Percentiles rank a stretch among this genome's conserved stretches.
These are phyloP conservation scores for Pyrgus malvae DNA, from an alignment of 2,888 invertebrate species.

Conservation along the genomic window DNA sequence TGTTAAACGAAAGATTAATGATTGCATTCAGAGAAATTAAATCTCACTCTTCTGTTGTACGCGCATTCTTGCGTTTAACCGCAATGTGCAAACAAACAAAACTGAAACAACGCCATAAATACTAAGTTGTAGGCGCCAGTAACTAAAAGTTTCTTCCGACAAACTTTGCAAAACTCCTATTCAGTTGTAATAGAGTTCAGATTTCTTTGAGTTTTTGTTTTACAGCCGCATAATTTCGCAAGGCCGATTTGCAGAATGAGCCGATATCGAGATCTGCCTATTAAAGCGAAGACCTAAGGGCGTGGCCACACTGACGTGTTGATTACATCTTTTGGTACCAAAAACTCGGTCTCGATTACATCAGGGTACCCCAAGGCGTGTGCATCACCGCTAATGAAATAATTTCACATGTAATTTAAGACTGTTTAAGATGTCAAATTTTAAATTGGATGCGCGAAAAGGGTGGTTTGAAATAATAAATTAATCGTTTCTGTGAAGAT, in stretches of 20 bases:
- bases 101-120: constrained; percentile 51
- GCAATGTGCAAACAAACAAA: constrained; percentile 49
- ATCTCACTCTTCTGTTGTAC: constrained; percentile 24
- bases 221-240: constrained; percentile 34
- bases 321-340: constrained; percentile 71
- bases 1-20: constrained; percentile 31
- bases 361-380: constrained; percentile 47
- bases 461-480: constrained; percentile 74
- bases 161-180: neutral
- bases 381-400: constrained; percentile 73
- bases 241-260: constrained; percentile 54
- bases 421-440: constrained; percentile 81
- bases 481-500: constrained; percentile 75
- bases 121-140: constrained; percentile 47
- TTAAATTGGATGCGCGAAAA: constrained; percentile 80
- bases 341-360: constrained; percentile 46
- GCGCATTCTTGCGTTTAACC: constrained; percentile 16
- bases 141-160: neutral
- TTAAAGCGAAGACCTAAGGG: constrained; percentile 69
- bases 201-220: constrained; percentile 24
- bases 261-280: constrained; percentile 70
- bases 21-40: constrained; percentile 30
- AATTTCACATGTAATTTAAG: constrained; percentile 78
- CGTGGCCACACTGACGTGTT: constrained; percentile 69
- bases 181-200: constrained; percentile 33